These are phyloP conservation scores for Hermaeophaga mercurialis DNA, from an alignment of 2,888 invertebrate genomes.

Conservation along the genomic window DNA sequence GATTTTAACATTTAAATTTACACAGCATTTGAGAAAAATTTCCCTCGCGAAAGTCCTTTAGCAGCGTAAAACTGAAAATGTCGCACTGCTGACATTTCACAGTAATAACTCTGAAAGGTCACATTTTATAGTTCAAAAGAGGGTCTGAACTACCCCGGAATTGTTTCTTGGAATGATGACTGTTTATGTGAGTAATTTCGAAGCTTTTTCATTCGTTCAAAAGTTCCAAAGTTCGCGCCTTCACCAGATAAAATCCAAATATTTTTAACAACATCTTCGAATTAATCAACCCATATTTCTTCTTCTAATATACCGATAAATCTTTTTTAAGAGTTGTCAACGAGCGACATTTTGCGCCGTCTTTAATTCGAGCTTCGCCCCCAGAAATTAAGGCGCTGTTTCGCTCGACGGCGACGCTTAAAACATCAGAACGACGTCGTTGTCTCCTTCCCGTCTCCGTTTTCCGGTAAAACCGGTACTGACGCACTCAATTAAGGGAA, in stretches of 20 bases:
- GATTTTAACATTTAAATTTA: no score
- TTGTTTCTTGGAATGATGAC: conserved; percentile 18
- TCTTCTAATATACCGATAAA: no score
- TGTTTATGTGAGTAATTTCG: conserved; percentile 22
- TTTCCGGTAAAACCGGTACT: conserved; percentile 39
- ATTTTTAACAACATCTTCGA: no score
- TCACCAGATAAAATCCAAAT: no score
- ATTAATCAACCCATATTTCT: no score
- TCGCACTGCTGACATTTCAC: conserved; percentile 26
- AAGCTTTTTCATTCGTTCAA: conserved; percentile 13
- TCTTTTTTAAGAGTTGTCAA: no score
- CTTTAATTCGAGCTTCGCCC: not conserved
- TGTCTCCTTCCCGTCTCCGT: conserved; percentile 22
- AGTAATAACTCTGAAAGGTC: conserved; percentile 22
- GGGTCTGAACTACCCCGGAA: conserved; percentile 12
- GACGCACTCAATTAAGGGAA: conserved; percentile 47
- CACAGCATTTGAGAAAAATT: not conserved
- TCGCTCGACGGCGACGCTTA: conserved; percentile 2
- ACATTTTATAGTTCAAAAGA: conserved; percentile 27
- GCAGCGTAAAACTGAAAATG: conserved; percentile 18
- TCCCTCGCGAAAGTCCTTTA: not conserved
- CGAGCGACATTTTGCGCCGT: not conserved
- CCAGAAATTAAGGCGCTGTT: not conserved
- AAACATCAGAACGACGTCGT: conserved; percentile 15
- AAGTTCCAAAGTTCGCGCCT: no score